Conservation (phyloP, 2,888 invertebrate genomes). For the Atrina japonica region DNA sequence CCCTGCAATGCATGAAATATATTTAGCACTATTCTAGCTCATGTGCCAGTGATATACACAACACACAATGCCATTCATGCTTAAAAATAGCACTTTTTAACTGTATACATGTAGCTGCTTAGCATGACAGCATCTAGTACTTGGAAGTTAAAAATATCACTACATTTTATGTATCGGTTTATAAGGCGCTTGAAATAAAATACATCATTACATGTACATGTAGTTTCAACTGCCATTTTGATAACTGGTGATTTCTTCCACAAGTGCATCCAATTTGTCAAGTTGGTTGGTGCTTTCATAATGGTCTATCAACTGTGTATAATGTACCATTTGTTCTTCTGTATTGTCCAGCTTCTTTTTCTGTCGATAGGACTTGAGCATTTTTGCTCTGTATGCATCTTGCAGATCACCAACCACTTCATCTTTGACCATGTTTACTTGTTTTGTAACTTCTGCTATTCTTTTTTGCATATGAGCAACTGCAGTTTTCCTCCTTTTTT, state of each 20-base stretch:
- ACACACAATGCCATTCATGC: no score
- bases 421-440: conserved; percentile 49
- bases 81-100: no score
- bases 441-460: conserved; percentile 35
- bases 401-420: conserved; percentile 48
- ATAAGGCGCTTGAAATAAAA: no score
- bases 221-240: no score
- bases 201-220: no score
- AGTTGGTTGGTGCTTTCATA: conserved; percentile 51
- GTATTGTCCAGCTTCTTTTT: conserved; percentile 42
- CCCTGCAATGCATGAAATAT: no score
- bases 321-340: conserved; percentile 30
- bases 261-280: conserved; percentile 48
- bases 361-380: conserved; percentile 38
- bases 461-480: conserved; percentile 36
- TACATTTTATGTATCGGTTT: no score
- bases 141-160: no score
- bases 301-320: conserved; percentile 35
- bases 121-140: no score
- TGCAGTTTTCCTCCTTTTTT: conserved; percentile 45
- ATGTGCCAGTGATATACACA: no score
- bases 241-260: conserved; percentile 18
- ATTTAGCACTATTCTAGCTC: no score
- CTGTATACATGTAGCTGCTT: no score
- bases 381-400: conserved; percentile 48